Base-by-base conservation (phyloP, 2,113 vertebrate genomes). In the Entomyzon cyanotis region DNA sequence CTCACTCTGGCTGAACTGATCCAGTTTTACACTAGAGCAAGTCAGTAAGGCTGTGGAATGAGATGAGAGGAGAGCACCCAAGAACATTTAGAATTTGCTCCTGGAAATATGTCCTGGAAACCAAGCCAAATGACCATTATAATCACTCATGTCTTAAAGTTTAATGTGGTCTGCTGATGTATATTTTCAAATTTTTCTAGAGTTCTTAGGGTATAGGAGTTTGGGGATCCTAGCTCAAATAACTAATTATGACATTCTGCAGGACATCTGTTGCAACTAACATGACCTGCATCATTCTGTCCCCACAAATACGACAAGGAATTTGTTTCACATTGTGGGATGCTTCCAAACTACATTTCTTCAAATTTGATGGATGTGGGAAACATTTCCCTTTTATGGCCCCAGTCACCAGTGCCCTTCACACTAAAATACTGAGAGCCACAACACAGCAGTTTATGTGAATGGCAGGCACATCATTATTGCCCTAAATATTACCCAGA, bases 381-480 rank as follows among this genome's bases (percentile, higher is more conserved):
- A 75, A 84, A 23, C 37, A 39, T 44, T 87, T 76, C 55, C 28
- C 60, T 53, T 73, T 46, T 19, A 73, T 41, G 31, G 39, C 10
- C 21, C 59, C 24, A 37, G 41, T 50, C n/a, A 59, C 52, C 35
- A 24, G 17, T 33, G 10, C 10, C 3, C 12, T 73, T 31, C 22
- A 23, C 30, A 47, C 17, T 30, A 6, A 75, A 70, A 46, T 24
- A n/a, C 16, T 11, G 46, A 58, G 23, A 75, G 19, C 30, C n/a
- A 58, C 0, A 0, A 42, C 17, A 50, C 0, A 1, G 33, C 1
- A 1, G 14, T 42, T 79, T 20, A 41, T n/a, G 25, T 31, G 21
- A 52, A 65, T 11, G 17, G 28, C 35, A 55, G 41, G 15, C 11
- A 56, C 1, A 0, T 31, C 31, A 65, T 9, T 49, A 42, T 28